Percentiles rank a stretch among this genome's conserved stretches.
Conservation (phyloP, 2,113 vertebrate genomes). For the Psammodynastes pulverulentus region DNA sequence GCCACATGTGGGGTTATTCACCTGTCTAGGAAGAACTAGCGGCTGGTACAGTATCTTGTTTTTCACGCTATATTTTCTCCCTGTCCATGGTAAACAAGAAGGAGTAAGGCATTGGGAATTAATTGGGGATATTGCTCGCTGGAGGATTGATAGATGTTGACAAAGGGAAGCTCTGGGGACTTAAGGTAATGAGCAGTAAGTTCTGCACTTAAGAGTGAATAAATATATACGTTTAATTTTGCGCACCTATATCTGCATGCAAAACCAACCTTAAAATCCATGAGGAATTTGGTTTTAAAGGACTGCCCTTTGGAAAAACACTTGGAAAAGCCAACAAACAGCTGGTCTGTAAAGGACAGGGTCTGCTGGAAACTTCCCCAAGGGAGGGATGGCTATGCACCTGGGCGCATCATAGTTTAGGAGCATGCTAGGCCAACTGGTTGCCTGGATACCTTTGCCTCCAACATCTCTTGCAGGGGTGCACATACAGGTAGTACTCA, state of each 20-base stretch:
- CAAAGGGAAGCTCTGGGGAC: slow-evolving; percentile 16
- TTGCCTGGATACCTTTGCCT: background rate
- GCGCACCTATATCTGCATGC: too few relatives aligned
- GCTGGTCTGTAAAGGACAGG: too few relatives aligned
- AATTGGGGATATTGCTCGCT: slow-evolving; percentile 35
- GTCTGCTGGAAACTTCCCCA: background rate
- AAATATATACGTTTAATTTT: background rate
- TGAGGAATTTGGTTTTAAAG: too few relatives aligned
- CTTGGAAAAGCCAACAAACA: background rate
- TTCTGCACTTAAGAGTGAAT: background rate
- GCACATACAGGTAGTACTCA: too few relatives aligned
- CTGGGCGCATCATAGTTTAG: background rate
- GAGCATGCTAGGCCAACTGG: background rate
- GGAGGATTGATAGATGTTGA: slow-evolving; percentile 22
- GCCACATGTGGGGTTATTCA: background rate
- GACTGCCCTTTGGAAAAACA: background rate
- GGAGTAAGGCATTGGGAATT: slow-evolving; percentile 23
- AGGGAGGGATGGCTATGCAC: background rate
- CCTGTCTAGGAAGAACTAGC: background rate
- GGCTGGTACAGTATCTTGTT: background rate
- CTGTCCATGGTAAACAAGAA: slow-evolving; percentile 2
- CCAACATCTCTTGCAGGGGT: background rate
- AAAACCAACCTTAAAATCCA: background rate
- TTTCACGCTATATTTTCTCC: slow-evolving; percentile 14
- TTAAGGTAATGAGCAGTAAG: background rate